Percentiles rank a stretch among this genome's conserved stretches.
phyloP scores from a whole-genome alignment of 2,888 invertebrate species.

The Macrophya alboannulata region DNA sequence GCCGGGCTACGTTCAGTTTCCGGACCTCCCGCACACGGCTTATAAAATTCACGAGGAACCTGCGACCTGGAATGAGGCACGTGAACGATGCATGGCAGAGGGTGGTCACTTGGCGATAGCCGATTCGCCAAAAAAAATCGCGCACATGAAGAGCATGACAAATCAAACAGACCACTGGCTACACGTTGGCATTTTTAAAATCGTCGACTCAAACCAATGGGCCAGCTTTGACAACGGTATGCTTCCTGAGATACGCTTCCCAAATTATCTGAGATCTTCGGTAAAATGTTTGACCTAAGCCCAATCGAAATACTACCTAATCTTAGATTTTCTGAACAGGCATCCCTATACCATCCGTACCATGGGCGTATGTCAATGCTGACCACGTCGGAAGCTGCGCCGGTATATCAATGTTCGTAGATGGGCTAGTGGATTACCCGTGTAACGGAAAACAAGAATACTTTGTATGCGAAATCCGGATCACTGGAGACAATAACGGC shows the following conservation, averaged over 20 bases:
- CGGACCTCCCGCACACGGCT: neutral
- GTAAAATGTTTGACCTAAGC: neutral
- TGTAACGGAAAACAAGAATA: neutral
- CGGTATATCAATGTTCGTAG: neutral
- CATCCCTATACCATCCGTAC: neutral
- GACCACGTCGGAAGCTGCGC: neutral
- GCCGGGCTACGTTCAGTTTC: neutral
- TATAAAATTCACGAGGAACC: conserved; percentile 7
- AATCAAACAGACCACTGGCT: neutral
- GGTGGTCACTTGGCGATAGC: neutral
- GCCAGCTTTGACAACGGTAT: neutral
- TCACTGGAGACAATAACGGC: neutral
- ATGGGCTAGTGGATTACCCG: neutral
- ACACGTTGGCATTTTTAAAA: neutral
- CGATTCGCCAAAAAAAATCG: neutral
- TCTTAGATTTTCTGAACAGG: neutral
- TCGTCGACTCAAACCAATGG: neutral
- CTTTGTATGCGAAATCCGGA: neutral
- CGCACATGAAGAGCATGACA: neutral
- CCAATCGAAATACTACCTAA: neutral
- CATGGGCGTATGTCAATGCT: neutral
- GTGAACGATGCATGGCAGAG: neutral
- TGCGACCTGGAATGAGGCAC: neutral
- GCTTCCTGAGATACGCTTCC: too few species aligned
- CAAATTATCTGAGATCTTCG: neutral